Conservation (phyloP, 2,888 invertebrate species). For the Camponotus fellah region DNA sequence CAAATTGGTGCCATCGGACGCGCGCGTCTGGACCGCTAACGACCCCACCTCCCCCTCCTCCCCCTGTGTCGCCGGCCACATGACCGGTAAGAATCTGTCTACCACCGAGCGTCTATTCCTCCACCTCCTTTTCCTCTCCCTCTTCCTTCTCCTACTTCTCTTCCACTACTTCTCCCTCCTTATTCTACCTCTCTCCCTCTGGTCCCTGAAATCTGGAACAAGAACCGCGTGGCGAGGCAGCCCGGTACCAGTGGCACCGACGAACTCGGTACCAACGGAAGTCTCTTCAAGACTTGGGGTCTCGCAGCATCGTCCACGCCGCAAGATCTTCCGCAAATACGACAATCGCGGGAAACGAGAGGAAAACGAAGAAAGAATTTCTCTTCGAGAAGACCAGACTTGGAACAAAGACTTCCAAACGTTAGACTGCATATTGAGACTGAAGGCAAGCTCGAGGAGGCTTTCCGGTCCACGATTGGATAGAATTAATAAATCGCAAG, state of each 20-base stretch:
- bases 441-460: neutral
- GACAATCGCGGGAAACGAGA: neutral
- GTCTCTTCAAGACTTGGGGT: slow-evolving; percentile 53
- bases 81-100: slow-evolving; percentile 56
- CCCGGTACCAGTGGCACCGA: slow-evolving; percentile 80
- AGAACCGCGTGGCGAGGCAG: slow-evolving; percentile 79
- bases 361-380: too few species aligned
- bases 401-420: neutral
- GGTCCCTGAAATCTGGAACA: slow-evolving; percentile 78
- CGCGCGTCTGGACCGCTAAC: slow-evolving; percentile 45
- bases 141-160: slow-evolving; percentile 49
- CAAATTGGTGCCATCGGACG: slow-evolving; percentile 38
- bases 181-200: slow-evolving; percentile 77
- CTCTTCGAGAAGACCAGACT: neutral
- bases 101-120: slow-evolving; percentile 62
- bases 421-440: neutral
- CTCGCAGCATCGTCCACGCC: neutral
- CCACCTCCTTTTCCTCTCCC: slow-evolving; percentile 27
- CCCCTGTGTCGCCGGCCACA: slow-evolving; percentile 32
- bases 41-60: slow-evolving; percentile 59
- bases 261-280: slow-evolving; percentile 79
- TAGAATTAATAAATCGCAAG: slow-evolving; percentile 4
- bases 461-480: neutral
- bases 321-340: neutral
- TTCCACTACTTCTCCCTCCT: slow-evolving; percentile 61